Evolutionary conservation across 2,113 vertebrate species (phyloP).

Genomic region (Ovis aries): ARS-UI_Ramb_v3.0 NC_056054.1:232742501-232743000

Average conservation of each 20-base stretch:
- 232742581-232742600: background rate
- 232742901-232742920: background rate
- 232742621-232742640: background rate
- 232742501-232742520: background rate
- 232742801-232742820: too few relatives aligned
- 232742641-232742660: background rate
- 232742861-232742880: background rate
- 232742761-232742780: background rate
- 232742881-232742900: background rate
- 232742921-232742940: background rate
- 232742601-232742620: background rate
- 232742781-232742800: background rate
- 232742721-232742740: background rate
- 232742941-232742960: background rate
- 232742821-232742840: background rate
- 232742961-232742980: background rate
- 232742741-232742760: background rate
- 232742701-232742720: background rate
- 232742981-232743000: constrained; percentile 16
- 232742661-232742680: background rate
- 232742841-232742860: background rate
- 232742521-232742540: background rate
- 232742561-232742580: background rate
- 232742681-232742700: background rate
- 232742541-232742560: background rate